Base-by-base conservation (phyloP, 2,113 vertebrate genomes). In the Chlorodrepanis virens region DNA sequence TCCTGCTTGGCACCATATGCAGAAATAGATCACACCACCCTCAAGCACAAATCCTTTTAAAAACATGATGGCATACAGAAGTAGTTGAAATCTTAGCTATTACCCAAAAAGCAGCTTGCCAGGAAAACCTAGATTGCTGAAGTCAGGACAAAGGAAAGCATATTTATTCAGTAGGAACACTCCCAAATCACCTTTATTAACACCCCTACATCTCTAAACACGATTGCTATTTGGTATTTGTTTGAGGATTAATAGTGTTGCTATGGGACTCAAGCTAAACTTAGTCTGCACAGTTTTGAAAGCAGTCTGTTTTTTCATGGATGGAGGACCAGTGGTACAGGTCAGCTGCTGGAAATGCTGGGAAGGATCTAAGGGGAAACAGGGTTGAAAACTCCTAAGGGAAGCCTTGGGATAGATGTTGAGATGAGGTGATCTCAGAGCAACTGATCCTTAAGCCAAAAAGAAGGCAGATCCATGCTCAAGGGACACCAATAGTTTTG, bases 151-250 rank as follows among this genome's bases (percentile, higher is more conserved):
- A 94, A 87, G 83, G 78, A 91, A 94, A 90, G 44, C 15, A 52
- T 14, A 91, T 85, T 87, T 83, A 29, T 96, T 49, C 75, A 54
- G 53, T 27, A 80, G 37, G 29, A 88, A 67, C 60, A 54, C 18
- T 88, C 45, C 12, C 33, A 77, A 91, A 93, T 86, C 72, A 93
- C 91, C 71, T 77, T 91, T 88, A 85, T 94, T 96, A 90, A 79
- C 50, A 61, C 29, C 52, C 64, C 23, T 94, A 33, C 54, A n/a
- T 12, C 23, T 57, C 63, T 70, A 67, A 72, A 85, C 29, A 76
- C 13, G 89, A 74, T 23, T 67, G n/a, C 23, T 83, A 67, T 76
- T 94, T 57, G n/a, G 22, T 60, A 60, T 84, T 82, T 90, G 28
- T 67, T 82, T 79, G 45, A 90, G 47, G 24, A 81, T 59, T 89